phyloP scores from a whole-genome alignment of 2,113 vertebrate genomes.

The Oceanites oceanicus region DNA sequence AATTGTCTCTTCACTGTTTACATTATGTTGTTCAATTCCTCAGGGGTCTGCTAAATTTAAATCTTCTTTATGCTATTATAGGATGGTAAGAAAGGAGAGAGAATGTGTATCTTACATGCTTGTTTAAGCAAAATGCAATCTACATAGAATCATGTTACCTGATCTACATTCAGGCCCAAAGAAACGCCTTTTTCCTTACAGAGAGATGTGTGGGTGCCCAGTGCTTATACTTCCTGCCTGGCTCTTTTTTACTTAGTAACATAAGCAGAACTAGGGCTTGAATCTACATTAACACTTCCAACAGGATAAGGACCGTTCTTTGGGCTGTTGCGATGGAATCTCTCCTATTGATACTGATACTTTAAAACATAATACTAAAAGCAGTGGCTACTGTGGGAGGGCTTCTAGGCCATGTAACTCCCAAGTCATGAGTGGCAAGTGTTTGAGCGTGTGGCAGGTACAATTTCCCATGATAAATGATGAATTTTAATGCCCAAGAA shows the following conservation, averaged over 20 bases:
- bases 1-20: background rate
- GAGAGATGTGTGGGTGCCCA: background rate
- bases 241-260: background rate
- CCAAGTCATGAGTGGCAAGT: background rate
- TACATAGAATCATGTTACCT: background rate
- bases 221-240: background rate
- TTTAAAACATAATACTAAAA: background rate
- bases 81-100: background rate
- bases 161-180: background rate
- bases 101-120: background rate
- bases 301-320: background rate
- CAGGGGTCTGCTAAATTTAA: background rate
- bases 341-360: background rate
- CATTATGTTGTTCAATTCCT: background rate
- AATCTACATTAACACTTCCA: background rate
- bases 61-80: background rate
- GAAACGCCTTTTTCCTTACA: background rate
- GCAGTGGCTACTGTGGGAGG: background rate
- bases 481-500: background rate
- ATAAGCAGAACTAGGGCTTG: background rate
- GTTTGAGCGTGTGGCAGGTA: background rate
- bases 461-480: background rate
- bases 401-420: background rate
- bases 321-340: background rate
- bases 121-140: background rate